Evolutionary conservation across 2,113 vertebrate species (phyloP).

Genomic region (Bubalus kerabau): DNA sequence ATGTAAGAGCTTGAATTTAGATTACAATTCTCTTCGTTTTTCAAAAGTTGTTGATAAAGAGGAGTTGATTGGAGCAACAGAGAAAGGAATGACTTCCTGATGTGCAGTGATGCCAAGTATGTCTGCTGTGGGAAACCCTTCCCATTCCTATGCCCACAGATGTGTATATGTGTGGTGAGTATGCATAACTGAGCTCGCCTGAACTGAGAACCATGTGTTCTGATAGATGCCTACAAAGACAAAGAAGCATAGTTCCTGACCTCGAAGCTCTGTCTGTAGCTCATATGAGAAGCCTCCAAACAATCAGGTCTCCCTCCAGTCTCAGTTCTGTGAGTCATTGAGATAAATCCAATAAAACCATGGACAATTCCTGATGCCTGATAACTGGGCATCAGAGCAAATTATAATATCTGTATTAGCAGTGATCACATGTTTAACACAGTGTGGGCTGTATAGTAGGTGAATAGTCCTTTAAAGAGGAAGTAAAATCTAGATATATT

Average conservation of each 20-base stretch:
- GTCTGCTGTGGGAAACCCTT: not conserved
- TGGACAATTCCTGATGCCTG: not conserved
- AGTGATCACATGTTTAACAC: not conserved
- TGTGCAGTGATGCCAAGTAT: not conserved
- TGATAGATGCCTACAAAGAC: not conserved
- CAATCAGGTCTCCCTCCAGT: not conserved
- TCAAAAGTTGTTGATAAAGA: not conserved
- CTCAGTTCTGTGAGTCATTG: not conserved
- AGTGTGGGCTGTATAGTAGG: not conserved
- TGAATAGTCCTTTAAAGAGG: not conserved
- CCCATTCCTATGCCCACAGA: not conserved
- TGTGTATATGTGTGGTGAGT: not conserved
- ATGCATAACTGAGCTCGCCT: not conserved
- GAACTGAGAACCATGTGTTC: not conserved
- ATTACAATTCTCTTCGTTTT: not conserved
- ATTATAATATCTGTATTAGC: not conserved
- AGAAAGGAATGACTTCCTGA: not conserved
- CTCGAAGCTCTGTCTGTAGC: not conserved
- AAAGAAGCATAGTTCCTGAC: not conserved
- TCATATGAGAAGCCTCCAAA: not conserved
- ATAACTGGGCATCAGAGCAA: not conserved
- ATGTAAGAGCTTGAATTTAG: not conserved
- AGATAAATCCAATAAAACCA: not conserved
- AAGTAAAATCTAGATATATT: not conserved
- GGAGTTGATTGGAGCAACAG: not conserved